These are phyloP conservation scores for Scaptodrosophila lebanonensis DNA, from an alignment of 1,140 invertebrate species.

Conservation along the genomic window DNA sequence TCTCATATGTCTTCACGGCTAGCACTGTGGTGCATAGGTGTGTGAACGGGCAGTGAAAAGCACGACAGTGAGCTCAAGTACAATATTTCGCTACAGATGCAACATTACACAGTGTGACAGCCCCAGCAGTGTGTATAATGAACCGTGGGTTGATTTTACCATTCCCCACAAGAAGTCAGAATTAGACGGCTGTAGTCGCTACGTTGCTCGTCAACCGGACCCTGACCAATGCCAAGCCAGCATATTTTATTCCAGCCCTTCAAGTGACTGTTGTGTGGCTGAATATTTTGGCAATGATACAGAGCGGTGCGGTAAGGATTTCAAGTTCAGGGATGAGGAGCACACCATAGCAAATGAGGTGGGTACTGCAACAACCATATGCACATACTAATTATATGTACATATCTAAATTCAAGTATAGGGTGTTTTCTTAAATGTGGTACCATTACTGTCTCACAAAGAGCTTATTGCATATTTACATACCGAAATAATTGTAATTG, in stretches of 20 bases:
- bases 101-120: constrained; percentile 81
- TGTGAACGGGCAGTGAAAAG: constrained; percentile 56
- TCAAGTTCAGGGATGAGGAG: constrained; percentile 58
- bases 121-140: constrained; percentile 73
- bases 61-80: constrained; percentile 13
- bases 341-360: constrained; percentile 69
- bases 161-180: constrained; percentile 76
- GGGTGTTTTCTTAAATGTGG: too few relatives aligned
- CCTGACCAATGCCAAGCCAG: background rate
- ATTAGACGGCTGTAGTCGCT: constrained; percentile 79
- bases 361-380: too few relatives aligned
- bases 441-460: too few relatives aligned
- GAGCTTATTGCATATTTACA: too few relatives aligned
- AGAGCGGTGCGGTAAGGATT: constrained; percentile 49
- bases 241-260: constrained; percentile 14
- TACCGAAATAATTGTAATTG: too few relatives aligned
- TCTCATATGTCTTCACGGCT: constrained; percentile 81
- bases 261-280: constrained; percentile 28
- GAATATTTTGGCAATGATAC: constrained; percentile 70
- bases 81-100: constrained; percentile 78
- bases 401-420: too few relatives aligned
- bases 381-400: too few relatives aligned
- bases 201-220: constrained; percentile 28
- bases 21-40: constrained; percentile 80
- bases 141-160: constrained; percentile 79